Base-by-base conservation (phyloP, 1,140 invertebrate species). In the Bemisia tabaci region DNA sequence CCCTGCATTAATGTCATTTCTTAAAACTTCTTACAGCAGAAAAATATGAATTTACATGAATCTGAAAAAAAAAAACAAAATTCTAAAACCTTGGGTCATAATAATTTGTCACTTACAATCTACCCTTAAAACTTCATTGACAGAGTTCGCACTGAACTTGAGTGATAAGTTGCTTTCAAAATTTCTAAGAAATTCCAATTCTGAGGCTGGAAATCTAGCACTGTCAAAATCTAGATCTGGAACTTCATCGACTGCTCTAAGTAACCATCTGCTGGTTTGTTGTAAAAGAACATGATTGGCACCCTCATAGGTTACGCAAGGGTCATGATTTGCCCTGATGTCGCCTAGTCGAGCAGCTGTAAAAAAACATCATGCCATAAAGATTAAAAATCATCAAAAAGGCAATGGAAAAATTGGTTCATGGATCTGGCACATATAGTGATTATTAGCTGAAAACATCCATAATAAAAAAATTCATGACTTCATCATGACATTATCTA, bases 241-340 rank as follows among this genome's bases (percentile, higher is more conserved):
- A 17, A 48, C 17, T 48, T 48, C 33, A 48, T 48, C 33, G 5
- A 48, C 17, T 17, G 70, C 66, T 59, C 68, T 60, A 2, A 73
- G 65, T 2, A 95, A 78, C 88, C 89, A 93, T 77, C 97, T 97
- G 75, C 89, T 92, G 0, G 93, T 87, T 82, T 98, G 95, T 75
- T 97, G 95, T 12, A 94, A 84, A 2, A 98, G 80, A 59, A 98
- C 92, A 78, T 95, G 95, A 78, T 95, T 96, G 77, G 97, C 95
- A 2, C 95, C 95, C 80, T 98, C 95, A 73, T 96, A 97, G 0
- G 94, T 97, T 70, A 88, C 89, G 71, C 91, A 92, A 0, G 92
- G 89, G 79, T 98, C 95, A 78, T 95, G 87, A 76, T 95, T 88
- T 77, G 87, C 87, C 65, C 92, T 83, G 61, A 96, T 78, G 68